These are phyloP conservation scores for Eueremaeus valkanovi DNA, from an alignment of 2,888 invertebrate species.

Conservation along the genomic window DNA sequence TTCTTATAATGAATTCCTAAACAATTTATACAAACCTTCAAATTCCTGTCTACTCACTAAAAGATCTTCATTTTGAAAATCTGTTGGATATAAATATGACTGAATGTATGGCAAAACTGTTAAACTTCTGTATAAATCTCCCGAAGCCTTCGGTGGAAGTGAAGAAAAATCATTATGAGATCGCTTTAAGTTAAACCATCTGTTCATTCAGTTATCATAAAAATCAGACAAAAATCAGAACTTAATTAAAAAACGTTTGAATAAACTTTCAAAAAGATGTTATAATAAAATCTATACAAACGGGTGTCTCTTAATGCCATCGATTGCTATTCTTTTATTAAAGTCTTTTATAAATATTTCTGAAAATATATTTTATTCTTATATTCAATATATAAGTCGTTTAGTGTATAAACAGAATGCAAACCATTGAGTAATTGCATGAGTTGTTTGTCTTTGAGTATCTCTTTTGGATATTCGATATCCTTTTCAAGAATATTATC, in stretches of 20 bases:
- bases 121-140: not conserved
- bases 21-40: not conserved
- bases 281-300: no score
- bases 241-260: not conserved
- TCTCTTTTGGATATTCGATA: not conserved
- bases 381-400: no score
- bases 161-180: not conserved
- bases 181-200: not conserved
- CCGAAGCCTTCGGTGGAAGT: not conserved
- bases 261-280: no score
- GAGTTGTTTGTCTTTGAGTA: not conserved
- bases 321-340: constrained; percentile 8
- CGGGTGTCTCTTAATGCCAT: not conserved
- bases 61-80: not conserved
- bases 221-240: not conserved
- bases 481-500: not conserved
- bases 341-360: constrained; percentile 19
- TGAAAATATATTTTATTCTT: not conserved
- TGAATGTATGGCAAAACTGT: not conserved
- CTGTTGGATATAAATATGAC: not conserved
- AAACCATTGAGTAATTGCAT: not conserved
- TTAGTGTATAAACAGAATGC: not conserved
- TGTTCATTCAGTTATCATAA: not conserved
- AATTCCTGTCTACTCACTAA: not conserved
- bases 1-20: not conserved